A percentile compares a stretch with the other conserved stretches of the same genome.
Conservation (phyloP, 2,113 vertebrate genomes). For the Colaptes auratus region DNA sequence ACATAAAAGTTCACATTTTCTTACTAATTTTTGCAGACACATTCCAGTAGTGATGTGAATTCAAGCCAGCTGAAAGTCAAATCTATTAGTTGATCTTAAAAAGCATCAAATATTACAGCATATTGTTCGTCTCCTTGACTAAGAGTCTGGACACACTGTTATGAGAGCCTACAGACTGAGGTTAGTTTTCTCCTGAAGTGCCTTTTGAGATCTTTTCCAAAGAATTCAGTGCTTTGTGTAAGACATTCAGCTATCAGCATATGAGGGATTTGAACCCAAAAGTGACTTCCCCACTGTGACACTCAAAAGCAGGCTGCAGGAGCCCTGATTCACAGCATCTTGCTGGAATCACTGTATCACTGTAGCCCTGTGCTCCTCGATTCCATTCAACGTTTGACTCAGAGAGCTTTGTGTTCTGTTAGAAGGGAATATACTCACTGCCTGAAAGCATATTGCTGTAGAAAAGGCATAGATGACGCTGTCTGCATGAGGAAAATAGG, state of each 20-base stretch:
- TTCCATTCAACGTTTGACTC: background rate
- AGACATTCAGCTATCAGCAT: background rate
- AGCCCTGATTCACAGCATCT: background rate
- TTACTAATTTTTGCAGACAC: background rate
- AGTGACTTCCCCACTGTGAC: background rate
- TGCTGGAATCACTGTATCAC: background rate
- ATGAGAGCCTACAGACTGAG: background rate
- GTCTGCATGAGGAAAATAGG: conserved; percentile 95
- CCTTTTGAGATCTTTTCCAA: background rate
- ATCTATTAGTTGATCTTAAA: background rate
- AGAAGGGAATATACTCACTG: conserved; percentile 82
- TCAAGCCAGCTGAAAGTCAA: background rate
- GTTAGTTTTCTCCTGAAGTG: background rate
- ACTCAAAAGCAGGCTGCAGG: background rate
- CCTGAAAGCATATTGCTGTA: conserved; percentile 97
- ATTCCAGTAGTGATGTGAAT: background rate
- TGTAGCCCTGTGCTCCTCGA: background rate
- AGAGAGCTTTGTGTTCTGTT: background rate
- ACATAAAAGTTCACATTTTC: background rate
- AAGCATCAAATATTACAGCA: background rate
- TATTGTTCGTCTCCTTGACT: background rate
- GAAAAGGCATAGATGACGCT: conserved; percentile 94
- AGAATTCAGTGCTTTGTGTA: background rate
- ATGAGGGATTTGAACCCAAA: background rate
- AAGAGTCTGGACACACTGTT: background rate